These are phyloP conservation scores for Delichon dasypus DNA, from an alignment of 2,797 vertebrate genomes.

Conservation along the genomic window DNA sequence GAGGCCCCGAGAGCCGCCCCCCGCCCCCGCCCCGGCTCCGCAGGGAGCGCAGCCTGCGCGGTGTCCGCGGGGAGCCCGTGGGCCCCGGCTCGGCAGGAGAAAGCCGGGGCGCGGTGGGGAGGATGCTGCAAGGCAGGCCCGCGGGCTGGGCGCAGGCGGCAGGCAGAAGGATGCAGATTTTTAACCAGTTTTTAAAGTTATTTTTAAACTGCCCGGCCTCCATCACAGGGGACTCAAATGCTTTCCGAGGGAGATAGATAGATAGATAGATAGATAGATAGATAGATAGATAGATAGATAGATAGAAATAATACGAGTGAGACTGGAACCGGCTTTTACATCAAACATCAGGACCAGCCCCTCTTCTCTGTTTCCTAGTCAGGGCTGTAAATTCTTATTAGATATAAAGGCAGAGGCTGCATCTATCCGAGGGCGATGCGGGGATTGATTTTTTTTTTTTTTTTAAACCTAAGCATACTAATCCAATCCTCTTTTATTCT, in stretches of 20 bases:
- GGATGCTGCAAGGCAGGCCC: not conserved
- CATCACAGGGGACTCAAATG: not conserved
- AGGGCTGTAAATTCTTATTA: constrained; percentile 49
- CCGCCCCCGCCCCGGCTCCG: not conserved
- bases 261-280: not conserved
- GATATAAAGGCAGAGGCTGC: constrained; percentile 15
- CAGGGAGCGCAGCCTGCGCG: not conserved
- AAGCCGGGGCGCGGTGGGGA: not conserved
- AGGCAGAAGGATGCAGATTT: not conserved
- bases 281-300: not conserved
- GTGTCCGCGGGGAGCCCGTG: not conserved
- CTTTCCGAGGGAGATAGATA: not conserved
- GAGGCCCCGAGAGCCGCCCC: not conserved
- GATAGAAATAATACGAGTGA: not conserved
- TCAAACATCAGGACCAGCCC: not conserved
- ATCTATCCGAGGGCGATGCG: constrained; percentile 12
- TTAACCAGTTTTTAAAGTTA: not conserved
- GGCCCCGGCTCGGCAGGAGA: not conserved
- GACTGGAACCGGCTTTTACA: not conserved
- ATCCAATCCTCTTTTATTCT: no score
- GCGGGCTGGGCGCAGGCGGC: not conserved
- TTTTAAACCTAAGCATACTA: constrained; percentile 46
- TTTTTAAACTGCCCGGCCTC: not conserved
- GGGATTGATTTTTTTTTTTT: not conserved
- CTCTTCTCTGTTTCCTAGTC: not conserved